Conservation (phyloP, 2,113 vertebrate species). For the Gadus macrocephalus region DNA sequence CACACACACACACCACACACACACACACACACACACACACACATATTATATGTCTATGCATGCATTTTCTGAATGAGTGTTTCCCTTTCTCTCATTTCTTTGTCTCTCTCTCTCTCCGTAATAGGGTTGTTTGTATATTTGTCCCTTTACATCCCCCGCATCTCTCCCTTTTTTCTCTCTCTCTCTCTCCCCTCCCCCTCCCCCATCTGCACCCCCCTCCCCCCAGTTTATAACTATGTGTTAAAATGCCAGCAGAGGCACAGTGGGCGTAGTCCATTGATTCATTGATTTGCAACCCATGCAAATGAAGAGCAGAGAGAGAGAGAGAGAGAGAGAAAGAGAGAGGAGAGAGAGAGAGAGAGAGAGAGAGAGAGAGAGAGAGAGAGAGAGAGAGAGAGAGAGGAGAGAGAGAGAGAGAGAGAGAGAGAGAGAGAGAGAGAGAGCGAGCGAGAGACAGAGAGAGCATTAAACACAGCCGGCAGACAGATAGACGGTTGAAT, state of each 20-base stretch:
- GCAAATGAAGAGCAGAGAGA: constrained; percentile 21
- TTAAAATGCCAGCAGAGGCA: constrained; percentile 41
- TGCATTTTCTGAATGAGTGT: too few species aligned
- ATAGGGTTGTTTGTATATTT: neutral
- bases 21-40: too few species aligned
- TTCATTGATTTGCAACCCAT: constrained; percentile 53
- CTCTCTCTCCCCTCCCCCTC: constrained; percentile 10
- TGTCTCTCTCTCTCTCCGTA: neutral
- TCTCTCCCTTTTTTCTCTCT: neutral
- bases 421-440: neutral
- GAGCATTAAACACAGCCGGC: neutral
- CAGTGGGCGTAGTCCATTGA: constrained; percentile 44
- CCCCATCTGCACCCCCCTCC: neutral
- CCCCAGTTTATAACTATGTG: constrained; percentile 30
- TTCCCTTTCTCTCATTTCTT: neutral
- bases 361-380: constrained; percentile 5
- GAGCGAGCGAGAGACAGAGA: neutral
- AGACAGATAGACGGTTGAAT: neutral
- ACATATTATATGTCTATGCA: too few species aligned
- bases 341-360: constrained; percentile 16
- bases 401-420: neutral
- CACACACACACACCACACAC: too few species aligned
- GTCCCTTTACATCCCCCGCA: neutral
- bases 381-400: neutral
- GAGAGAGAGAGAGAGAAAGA: constrained; percentile 15